Evolutionary conservation across 2,888 invertebrate species (phyloP), one percentile per base, ranked within the genome.

Genomic region (Chrysina gloriosa): DNA sequence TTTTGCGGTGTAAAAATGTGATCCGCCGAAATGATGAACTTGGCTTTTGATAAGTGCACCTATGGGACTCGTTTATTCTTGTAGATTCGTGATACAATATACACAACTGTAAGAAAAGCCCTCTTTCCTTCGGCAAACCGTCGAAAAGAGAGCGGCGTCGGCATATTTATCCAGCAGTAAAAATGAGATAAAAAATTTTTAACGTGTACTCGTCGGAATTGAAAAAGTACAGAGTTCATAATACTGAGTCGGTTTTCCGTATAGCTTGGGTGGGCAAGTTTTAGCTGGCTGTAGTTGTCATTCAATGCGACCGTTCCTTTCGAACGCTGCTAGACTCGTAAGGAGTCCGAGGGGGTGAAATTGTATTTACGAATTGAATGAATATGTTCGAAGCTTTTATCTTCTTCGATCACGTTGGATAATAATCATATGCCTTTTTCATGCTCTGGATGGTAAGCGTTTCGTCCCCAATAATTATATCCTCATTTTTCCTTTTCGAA

Each of bases 301-400:
- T 81, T 80, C 81, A 76, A 75, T 74, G 76, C 80, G 77, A 73
- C 77, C 75, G 78, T 78, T 76, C 77, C 77, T 77, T 79, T 79
- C 79, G 80, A 80, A 80, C 81, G 81, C 77, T 81, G 73, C 76
- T 75, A 75, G 81, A 81, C 80, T 81, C 73, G 75, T 76, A 79
- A 79, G 73, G 70, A 74, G 70, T 67, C 69, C 68, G 69, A 70
- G 69, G 74, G 71, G 72, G 73, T 70, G 68, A 72, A 73, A 74
- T 73, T 72, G 71, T 70, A 69, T 63, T 67, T 69, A 69, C 70
- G 72, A 73, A 73, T 74, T 76, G 74, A 76, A 76, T 71, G 75
- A 78, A 77, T 77, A 77, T 78, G 71, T 73, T 72, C 68, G 68
- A 71, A 70, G 76, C 71, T 75, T 74, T 76, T 73, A 72, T 73